Evolutionary conservation across 2,888 invertebrate species (phyloP).

Genomic region (Alentia gelatinosa): DNA sequence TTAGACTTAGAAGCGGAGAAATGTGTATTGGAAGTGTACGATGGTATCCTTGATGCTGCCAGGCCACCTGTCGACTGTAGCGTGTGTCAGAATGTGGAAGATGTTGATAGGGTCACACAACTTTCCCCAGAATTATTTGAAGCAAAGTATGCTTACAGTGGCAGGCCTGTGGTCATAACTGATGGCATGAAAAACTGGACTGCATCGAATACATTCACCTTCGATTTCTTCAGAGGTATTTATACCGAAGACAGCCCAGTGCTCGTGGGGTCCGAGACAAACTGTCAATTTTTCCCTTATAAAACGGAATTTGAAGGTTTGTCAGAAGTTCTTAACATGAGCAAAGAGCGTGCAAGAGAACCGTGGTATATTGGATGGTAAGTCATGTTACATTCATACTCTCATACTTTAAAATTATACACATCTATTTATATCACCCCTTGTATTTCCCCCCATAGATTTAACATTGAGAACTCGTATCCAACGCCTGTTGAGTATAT

Average conservation of each 20-base stretch:
- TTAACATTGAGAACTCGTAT: too few relatives aligned
- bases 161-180: slow-evolving; percentile 90
- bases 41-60: slow-evolving; percentile 81
- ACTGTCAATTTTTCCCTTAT: slow-evolving; percentile 97
- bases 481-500: too few relatives aligned
- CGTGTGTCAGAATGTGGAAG: slow-evolving; percentile 86
- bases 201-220: slow-evolving; percentile 89
- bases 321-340: slow-evolving; percentile 91
- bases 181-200: slow-evolving; percentile 92
- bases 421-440: neutral
- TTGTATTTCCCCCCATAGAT: too few relatives aligned
- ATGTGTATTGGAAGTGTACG: slow-evolving; percentile 70
- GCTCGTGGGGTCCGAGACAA: slow-evolving; percentile 70
- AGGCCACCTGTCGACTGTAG: slow-evolving; percentile 91
- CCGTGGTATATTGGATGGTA: slow-evolving; percentile 89
- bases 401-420: too few relatives aligned
- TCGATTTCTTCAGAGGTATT: slow-evolving; percentile 88
- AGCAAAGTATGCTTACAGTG: slow-evolving; percentile 87
- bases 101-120: slow-evolving; percentile 86
- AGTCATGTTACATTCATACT: slow-evolving; percentile 78
- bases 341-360: slow-evolving; percentile 85
- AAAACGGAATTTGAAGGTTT: slow-evolving; percentile 90
- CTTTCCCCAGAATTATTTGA: slow-evolving; percentile 88
- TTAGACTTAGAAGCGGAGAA: slow-evolving; percentile 64
- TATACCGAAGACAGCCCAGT: slow-evolving; percentile 83